Evolutionary conservation across 2,888 invertebrate genomes (phyloP).

Genomic region (Drosophila lutescens): DNA sequence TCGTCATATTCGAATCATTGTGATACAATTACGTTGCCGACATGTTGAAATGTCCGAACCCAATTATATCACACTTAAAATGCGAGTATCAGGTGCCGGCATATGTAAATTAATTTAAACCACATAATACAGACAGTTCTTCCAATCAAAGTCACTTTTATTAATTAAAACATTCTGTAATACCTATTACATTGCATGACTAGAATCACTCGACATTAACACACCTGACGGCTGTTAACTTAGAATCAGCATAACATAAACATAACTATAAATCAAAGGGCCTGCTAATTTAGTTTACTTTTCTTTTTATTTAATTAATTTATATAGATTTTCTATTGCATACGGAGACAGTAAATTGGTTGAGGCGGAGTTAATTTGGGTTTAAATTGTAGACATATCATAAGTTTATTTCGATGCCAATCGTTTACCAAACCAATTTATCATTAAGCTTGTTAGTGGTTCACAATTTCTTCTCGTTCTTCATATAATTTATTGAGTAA

Average conservation of each 20-base stretch:
- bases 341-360: conserved; percentile 43
- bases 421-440: conserved; percentile 64
- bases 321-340: conserved; percentile 49
- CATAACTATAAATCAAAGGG: conserved; percentile 45
- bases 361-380: conserved; percentile 47
- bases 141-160: conserved; percentile 37
- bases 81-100: conserved; percentile 16
- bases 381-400: conserved; percentile 24
- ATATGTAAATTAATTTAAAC: neutral
- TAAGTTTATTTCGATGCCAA: conserved; percentile 62
- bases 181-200: conserved; percentile 63
- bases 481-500: conserved; percentile 70
- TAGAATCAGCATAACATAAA: conserved; percentile 38
- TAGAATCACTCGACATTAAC: conserved; percentile 70
- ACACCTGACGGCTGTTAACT: conserved; percentile 16
- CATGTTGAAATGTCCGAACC: conserved; percentile 27
- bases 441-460: conserved; percentile 66
- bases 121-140: neutral
- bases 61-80: conserved; percentile 28
- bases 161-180: conserved; percentile 40
- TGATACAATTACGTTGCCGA: conserved; percentile 22
- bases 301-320: conserved; percentile 30
- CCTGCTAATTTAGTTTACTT: conserved; percentile 38
- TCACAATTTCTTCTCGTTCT: conserved; percentile 57
- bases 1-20: conserved; percentile 35